A percentile compares a stretch with the other conserved stretches of the same genome.
These are phyloP conservation scores for Sternotherus odoratus DNA, from an alignment of 2,797 vertebrate species.

Conservation along the genomic window DNA sequence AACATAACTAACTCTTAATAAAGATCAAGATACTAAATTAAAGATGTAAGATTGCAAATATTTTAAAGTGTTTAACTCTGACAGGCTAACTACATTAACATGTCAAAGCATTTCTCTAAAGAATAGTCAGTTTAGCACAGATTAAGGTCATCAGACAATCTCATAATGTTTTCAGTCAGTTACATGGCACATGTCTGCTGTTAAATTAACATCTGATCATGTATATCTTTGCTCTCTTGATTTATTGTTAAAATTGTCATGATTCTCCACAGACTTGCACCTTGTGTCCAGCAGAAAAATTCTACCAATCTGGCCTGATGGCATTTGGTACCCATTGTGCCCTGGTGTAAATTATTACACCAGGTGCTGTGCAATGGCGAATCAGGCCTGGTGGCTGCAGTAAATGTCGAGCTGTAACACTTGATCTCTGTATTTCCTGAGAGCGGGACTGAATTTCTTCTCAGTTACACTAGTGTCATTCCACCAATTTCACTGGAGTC, in stretches of 20 bases:
- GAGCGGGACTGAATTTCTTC: rapidly evolving
- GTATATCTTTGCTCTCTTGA: not conserved
- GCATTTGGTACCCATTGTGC: not conserved
- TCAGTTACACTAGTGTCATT: not conserved
- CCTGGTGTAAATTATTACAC: not conserved
- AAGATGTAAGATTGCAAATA: conserved; percentile 28
- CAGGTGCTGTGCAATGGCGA: not conserved
- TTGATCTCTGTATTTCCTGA: not conserved
- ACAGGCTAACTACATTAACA: conserved; percentile 9
- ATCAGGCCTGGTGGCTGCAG: not conserved
- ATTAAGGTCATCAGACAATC: not conserved
- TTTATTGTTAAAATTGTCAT: conserved; percentile 19
- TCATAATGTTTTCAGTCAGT: conserved; percentile 41
- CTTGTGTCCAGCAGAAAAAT: not conserved
- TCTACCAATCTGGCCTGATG: not conserved
- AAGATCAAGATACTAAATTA: conserved; percentile 10
- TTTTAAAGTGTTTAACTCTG: conserved; percentile 44
- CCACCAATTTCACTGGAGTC: not conserved
- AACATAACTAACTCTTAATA: not conserved
- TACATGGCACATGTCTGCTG: conserved; percentile 3
- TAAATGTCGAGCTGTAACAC: not conserved
- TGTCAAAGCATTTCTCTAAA: not conserved
- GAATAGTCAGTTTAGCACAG: not conserved
- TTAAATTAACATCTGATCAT: conserved; percentile 29
- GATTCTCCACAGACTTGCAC: conserved; percentile 37